phyloP scores from a whole-genome alignment of 2,888 invertebrate species.

The Drosophila conformis region DNA sequence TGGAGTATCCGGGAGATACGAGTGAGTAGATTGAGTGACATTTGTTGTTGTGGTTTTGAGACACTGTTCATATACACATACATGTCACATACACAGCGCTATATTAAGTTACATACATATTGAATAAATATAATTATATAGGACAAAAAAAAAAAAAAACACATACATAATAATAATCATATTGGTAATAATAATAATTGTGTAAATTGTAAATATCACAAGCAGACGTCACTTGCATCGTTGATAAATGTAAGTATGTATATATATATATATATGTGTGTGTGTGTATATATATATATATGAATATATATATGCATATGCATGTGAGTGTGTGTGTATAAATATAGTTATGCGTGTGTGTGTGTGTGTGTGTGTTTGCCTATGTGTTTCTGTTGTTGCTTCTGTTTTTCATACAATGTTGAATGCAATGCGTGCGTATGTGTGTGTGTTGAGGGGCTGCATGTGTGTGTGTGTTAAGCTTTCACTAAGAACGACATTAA shows the following conservation, averaged over 20 bases:
- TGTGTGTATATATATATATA: conserved; percentile 8
- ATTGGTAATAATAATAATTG: conserved; percentile 62
- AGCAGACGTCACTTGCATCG: conserved; percentile 79
- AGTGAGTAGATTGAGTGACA: conserved; percentile 17
- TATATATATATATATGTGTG: conserved; percentile 35
- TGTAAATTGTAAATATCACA: conserved; percentile 80
- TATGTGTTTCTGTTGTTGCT: conserved; percentile 14
- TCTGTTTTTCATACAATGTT: conserved; percentile 3
- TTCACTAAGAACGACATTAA: background rate
- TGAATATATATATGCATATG: conserved; percentile 12
- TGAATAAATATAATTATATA: conserved; percentile 40
- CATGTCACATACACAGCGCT: conserved; percentile 22
- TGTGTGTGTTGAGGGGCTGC: conserved; percentile 1
- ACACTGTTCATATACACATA: conserved; percentile 21
- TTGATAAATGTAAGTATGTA: conserved; percentile 66
- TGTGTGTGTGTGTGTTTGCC: conserved; percentile 26
- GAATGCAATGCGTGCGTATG: background rate
- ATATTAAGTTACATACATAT: conserved; percentile 17
- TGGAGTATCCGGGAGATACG: conserved; percentile 6
- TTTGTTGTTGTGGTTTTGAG: conserved; percentile 30
- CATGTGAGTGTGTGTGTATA: conserved; percentile 26
- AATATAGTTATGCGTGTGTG: conserved; percentile 19
- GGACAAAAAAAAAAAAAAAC: conserved; percentile 20
- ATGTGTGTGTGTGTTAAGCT: conserved; percentile 9
- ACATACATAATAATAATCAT: conserved; percentile 44